Percentiles rank a stretch among this genome's conserved stretches.
Conservation (phyloP, 2,888 invertebrate species). For the Drosophila cognata region DNA sequence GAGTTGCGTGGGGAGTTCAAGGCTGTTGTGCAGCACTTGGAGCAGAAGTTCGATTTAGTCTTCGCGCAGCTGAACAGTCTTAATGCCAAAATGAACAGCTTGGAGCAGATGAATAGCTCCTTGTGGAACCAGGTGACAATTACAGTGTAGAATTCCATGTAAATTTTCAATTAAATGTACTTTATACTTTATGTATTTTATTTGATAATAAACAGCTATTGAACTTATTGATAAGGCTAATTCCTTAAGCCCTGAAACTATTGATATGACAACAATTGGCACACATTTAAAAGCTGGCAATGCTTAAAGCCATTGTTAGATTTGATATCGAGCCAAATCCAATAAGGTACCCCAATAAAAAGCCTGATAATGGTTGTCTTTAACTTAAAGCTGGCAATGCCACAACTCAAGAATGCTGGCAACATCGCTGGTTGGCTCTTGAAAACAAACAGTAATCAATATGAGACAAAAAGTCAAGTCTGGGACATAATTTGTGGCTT, state of each 20-base stretch:
- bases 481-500: slow-evolving; percentile 19
- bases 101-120: slow-evolving; percentile 73
- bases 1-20: slow-evolving; percentile 75
- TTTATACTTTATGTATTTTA: not conserved
- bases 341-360: not conserved
- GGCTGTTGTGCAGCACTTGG: slow-evolving; percentile 74
- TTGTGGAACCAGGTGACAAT: slow-evolving; percentile 79
- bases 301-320: not conserved
- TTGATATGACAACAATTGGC: slow-evolving; percentile 9
- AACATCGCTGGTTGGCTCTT: slow-evolving; percentile 4
- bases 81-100: slow-evolving; percentile 61
- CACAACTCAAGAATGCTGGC: slow-evolving; percentile 5
- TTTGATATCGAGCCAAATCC: not conserved
- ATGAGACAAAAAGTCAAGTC: slow-evolving; percentile 6
- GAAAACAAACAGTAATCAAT: slow-evolving; percentile 24
- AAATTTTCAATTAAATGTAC: no score
- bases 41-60: slow-evolving; percentile 69
- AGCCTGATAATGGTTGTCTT: not conserved
- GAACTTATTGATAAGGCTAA: not conserved
- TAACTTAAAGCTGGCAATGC: slow-evolving; percentile 11
- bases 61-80: slow-evolving; percentile 56
- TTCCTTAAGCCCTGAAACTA: not conserved
- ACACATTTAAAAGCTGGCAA: not conserved
- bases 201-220: slow-evolving; percentile 3
- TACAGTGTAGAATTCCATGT: slow-evolving; percentile 36